Base-by-base conservation (phyloP, 2,113 vertebrate genomes). In the Sylvietta virens region DNA sequence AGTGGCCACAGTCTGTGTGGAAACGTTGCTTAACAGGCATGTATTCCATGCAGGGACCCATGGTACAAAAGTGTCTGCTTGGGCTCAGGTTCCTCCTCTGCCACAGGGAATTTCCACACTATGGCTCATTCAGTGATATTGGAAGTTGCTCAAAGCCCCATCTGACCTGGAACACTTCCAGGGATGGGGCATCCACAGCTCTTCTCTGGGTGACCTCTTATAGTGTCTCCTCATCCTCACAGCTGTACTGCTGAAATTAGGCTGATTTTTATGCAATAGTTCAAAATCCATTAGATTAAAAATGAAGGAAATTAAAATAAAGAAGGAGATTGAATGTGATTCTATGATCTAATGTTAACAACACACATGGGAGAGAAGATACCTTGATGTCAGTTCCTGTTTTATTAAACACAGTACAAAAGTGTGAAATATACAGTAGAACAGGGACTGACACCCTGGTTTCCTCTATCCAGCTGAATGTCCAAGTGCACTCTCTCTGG, bases 31-130 rank as follows among this genome's bases (percentile, higher is more conserved):
- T 37, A 57, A 19, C 18, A 19, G 13, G 23, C 14, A 1, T 11
- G 12, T 7, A 28, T 54, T 82, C 58, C 57, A 3, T 19, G 23
- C 58, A 48, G 54, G 48, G 26, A 44, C 10, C 12, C 10, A 0
- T 6, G 26, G 31, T 47, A 21, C 44, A 37, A 14, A 64, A 24
- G 28, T 4, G 27, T 27, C 21, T 47, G 44, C 27, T 21, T 61
- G 74, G 42, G 26, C 47, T 80, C 33, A 14, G 62, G 40, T 42
- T 78, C 27, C 51, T 86, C 40, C 39, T 60, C 26, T 84, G 48
- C 9, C 3, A 0, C 20, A 47, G 33, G 30, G 20, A 18, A 44
- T 8, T 10, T 2, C 5, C n/a, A 56, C 5, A 1, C 17, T 40
- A 16, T 37, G 39, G 23, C 31, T 81, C 0, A 0, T 88, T 86